Conservation (phyloP, 2,113 vertebrate species). For the Mormyrus lacerda region DNA sequence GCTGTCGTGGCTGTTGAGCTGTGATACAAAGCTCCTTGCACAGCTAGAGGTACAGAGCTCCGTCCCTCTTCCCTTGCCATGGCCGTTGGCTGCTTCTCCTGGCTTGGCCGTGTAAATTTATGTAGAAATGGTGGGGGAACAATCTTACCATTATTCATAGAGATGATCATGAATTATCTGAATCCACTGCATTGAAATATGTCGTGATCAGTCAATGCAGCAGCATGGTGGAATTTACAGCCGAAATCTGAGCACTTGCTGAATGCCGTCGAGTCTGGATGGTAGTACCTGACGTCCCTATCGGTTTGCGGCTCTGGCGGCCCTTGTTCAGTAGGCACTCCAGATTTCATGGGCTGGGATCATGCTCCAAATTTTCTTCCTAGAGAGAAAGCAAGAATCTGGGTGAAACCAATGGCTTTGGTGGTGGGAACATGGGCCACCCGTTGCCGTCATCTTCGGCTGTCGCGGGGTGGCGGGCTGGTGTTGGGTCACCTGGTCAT, state of each 20-base stretch:
- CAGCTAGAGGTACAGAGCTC: not conserved
- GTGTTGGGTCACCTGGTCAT: not conserved
- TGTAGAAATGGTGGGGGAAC: not conserved
- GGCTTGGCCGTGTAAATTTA: not conserved
- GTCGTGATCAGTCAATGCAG: not conserved
- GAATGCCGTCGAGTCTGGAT: not conserved
- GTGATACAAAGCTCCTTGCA: not conserved
- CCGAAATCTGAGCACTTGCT: not conserved
- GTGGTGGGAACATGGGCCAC: not conserved
- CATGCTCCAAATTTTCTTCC: not conserved
- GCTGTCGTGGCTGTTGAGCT: not conserved
- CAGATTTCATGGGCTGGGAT: not conserved
- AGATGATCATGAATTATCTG: not conserved
- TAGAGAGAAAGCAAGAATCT: not conserved
- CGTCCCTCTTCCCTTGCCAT: not conserved
- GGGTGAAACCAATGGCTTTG: not conserved
- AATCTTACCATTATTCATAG: not conserved
- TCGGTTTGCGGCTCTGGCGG: not conserved
- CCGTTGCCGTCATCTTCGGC: not conserved
- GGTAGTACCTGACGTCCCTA: not conserved
- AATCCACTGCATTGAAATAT: not conserved
- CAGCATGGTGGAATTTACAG: not conserved
- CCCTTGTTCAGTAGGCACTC: not conserved
- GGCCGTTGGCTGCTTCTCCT: not conserved
- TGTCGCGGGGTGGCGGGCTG: not conserved